phyloP scores from a whole-genome alignment of 2,113 vertebrate species.

The Terrapene triunguis region DNA sequence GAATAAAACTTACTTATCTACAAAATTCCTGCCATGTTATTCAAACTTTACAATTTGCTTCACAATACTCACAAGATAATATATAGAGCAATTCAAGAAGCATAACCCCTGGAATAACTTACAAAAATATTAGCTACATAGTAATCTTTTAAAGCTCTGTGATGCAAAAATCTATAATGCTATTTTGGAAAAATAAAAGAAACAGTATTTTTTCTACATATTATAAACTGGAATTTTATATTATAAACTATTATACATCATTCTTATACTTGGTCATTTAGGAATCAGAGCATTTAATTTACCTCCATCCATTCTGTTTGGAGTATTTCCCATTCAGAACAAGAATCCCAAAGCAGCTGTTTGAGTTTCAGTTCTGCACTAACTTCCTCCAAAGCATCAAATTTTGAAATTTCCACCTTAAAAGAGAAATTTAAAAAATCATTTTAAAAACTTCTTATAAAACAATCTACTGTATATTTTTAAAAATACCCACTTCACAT shows the following conservation, averaged over 20 bases:
- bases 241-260: neutral
- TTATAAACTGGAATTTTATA: neutral
- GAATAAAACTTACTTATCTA: neutral
- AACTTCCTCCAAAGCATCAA: slow-evolving; percentile 84
- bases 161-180: neutral
- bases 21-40: neutral
- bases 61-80: neutral
- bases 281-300: neutral
- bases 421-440: neutral
- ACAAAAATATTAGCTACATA: neutral
- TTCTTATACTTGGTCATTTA: neutral
- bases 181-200: neutral
- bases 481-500: neutral
- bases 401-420: slow-evolving; percentile 87
- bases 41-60: neutral
- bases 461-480: neutral
- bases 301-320: slow-evolving; percentile 84
- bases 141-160: neutral
- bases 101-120: neutral
- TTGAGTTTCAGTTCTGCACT: slow-evolving; percentile 84
- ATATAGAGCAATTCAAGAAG: neutral
- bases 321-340: slow-evolving; percentile 84
- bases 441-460: neutral
- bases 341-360: slow-evolving; percentile 86
- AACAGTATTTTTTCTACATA: neutral